phyloP scores from a whole-genome alignment of 2,888 invertebrate genomes.

The Bembecia ichneumoniformis region DNA sequence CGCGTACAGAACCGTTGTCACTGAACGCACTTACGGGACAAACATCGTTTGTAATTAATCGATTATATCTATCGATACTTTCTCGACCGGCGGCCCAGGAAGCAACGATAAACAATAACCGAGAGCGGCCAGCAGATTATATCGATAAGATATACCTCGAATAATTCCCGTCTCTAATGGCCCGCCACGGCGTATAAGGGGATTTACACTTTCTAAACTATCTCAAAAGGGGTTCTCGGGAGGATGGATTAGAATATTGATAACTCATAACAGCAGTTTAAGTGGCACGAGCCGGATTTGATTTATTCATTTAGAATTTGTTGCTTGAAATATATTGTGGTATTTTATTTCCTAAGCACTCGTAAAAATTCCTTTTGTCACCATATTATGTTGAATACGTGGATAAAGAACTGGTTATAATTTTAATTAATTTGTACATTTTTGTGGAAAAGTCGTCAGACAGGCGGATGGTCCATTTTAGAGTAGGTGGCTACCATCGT shows the following conservation, averaged over 20 bases:
- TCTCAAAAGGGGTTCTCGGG: slow-evolving; percentile 43
- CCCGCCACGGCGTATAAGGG: slow-evolving; percentile 48
- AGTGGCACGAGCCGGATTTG: slow-evolving; percentile 8
- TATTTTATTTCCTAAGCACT: too few species aligned
- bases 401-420: too few species aligned
- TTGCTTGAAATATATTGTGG: too few species aligned
- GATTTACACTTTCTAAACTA: slow-evolving; percentile 69
- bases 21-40: slow-evolving; percentile 50
- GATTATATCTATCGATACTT: slow-evolving; percentile 47
- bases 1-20: slow-evolving; percentile 41
- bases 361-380: too few species aligned
- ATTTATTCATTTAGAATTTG: background rate
- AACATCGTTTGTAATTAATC: slow-evolving; percentile 55
- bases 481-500: too few species aligned
- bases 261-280: slow-evolving; percentile 22
- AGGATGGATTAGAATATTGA: slow-evolving; percentile 62
- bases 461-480: too few species aligned
- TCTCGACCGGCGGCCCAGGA: slow-evolving; percentile 32
- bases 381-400: too few species aligned
- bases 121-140: slow-evolving; percentile 46
- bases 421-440: too few species aligned
- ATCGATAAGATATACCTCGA: slow-evolving; percentile 55
- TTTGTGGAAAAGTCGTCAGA: too few species aligned
- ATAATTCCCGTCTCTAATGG: slow-evolving; percentile 63
- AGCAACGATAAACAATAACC: slow-evolving; percentile 67